Percentiles rank a stretch among this genome's conserved stretches.
Conservation (phyloP, 2,797 vertebrate species). For the Champsocephalus esox region DNA sequence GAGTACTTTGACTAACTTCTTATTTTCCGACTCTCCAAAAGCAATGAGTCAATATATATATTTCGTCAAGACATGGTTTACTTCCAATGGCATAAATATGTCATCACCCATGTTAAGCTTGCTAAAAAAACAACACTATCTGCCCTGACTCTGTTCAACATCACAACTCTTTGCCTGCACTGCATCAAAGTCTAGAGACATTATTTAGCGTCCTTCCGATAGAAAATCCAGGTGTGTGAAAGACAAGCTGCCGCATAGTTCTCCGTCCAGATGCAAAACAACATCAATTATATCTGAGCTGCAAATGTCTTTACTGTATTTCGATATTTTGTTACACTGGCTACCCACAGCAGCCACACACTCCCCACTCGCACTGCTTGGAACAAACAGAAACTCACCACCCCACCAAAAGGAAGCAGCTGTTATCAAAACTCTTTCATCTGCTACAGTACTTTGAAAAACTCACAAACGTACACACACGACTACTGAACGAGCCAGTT, state of each 20-base stretch:
- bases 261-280: constrained; percentile 20
- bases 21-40: constrained; percentile 4
- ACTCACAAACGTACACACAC: constrained; percentile 42
- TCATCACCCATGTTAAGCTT: constrained; percentile 1
- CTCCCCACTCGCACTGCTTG: constrained; percentile 37
- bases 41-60: neutral
- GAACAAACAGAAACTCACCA: constrained; percentile 69
- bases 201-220: constrained; percentile 23
- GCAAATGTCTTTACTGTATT: neutral
- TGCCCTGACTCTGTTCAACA: constrained; percentile 12
- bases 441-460: constrained; percentile 59
- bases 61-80: neutral
- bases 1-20: neutral
- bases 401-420: constrained; percentile 75
- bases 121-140: neutral
- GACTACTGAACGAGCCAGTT: constrained; percentile 41
- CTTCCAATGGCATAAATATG: constrained; percentile 2
- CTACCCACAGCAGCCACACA: constrained; percentile 48
- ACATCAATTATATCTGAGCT: constrained; percentile 27
- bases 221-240: constrained; percentile 26
- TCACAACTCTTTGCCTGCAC: constrained; percentile 18
- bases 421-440: constrained; percentile 76
- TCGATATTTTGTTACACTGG: neutral
- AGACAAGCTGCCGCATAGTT: constrained; percentile 32
- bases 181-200: constrained; percentile 24